phyloP scores from a whole-genome alignment of 2,888 invertebrate genomes.

The Temnothorax unifasciatus region DNA sequence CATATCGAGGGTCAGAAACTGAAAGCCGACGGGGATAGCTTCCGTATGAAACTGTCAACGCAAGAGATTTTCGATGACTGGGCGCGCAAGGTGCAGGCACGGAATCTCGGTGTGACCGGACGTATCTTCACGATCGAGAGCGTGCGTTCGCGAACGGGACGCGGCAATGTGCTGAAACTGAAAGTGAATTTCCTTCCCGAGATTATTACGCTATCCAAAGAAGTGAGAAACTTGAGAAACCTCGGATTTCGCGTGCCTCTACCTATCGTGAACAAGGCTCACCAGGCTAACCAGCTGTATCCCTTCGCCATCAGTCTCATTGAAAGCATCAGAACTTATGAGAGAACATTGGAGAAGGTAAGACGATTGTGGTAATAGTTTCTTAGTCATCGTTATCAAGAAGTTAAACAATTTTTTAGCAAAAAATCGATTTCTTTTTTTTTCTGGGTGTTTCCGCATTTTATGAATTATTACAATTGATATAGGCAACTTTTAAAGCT shows the following conservation, averaged over 20 bases:
- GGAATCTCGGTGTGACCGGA: conserved; percentile 97
- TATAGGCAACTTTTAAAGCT: conserved; percentile 53
- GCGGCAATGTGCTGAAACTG: conserved; percentile 94
- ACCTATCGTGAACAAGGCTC: conserved; percentile 99
- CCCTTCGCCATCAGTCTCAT: conserved; percentile 99
- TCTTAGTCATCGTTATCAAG: background rate
- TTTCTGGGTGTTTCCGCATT: conserved; percentile 58
- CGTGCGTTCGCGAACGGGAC: conserved; percentile 92
- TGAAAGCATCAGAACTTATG: conserved; percentile 98
- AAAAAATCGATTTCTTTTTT: conserved; percentile 39
- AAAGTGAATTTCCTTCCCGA: conserved; percentile 99
- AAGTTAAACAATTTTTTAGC: conserved; percentile 18
- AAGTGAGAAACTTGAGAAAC: conserved; percentile 98
- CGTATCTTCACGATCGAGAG: conserved; percentile 97
- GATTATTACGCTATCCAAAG: conserved; percentile 99
- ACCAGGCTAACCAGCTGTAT: conserved; percentile 99
- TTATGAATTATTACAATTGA: conserved; percentile 47
- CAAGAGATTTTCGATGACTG: conserved; percentile 99
- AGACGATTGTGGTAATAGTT: conserved; percentile 70
- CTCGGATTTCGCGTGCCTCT: conserved; percentile 98
- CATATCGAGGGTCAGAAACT: conserved; percentile 99
- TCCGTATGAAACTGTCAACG: conserved; percentile 97
- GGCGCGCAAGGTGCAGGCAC: conserved; percentile 97
- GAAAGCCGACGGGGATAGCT: conserved; percentile 99
- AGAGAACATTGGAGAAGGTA: conserved; percentile 98